Conservation (phyloP, 2,797 vertebrate species). For the Myotis daubentonii region DNA sequence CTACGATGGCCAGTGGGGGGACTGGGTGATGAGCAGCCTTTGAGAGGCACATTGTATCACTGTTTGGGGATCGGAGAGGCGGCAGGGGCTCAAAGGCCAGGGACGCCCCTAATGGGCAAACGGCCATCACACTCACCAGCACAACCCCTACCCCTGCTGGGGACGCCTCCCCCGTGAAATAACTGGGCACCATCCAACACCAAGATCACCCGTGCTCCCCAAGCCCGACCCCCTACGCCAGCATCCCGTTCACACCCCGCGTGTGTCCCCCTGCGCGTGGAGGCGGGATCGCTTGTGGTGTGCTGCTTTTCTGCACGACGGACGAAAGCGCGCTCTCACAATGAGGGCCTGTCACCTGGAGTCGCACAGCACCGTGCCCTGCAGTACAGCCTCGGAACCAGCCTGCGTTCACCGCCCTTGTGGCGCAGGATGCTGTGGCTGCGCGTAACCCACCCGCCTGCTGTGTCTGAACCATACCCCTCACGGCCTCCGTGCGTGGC, state of each 20-base stretch:
- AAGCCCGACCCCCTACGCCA: background rate
- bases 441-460: constrained; percentile 92
- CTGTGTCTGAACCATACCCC: constrained; percentile 93
- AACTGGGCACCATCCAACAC: background rate
- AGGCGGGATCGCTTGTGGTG: background rate
- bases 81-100: background rate
- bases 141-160: fast-evolving
- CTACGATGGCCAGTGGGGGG: background rate
- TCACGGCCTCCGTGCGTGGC: constrained; percentile 91
- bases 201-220: fast-evolving
- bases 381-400: constrained; percentile 87
- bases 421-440: constrained; percentile 87
- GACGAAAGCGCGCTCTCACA: constrained; percentile 70
- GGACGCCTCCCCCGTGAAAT: background rate
- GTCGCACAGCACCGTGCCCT: constrained; percentile 89
- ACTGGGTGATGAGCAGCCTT: background rate
- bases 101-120: background rate
- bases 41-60: background rate
- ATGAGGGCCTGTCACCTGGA: constrained; percentile 77
- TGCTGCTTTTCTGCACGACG: constrained; percentile 52
- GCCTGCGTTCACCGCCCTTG: constrained; percentile 89
- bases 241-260: background rate
- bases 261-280: background rate
- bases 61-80: background rate
- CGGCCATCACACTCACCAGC: background rate